Evolutionary conservation across 2,113 vertebrate species (phyloP).

Genomic region (Grallaria varia): DNA sequence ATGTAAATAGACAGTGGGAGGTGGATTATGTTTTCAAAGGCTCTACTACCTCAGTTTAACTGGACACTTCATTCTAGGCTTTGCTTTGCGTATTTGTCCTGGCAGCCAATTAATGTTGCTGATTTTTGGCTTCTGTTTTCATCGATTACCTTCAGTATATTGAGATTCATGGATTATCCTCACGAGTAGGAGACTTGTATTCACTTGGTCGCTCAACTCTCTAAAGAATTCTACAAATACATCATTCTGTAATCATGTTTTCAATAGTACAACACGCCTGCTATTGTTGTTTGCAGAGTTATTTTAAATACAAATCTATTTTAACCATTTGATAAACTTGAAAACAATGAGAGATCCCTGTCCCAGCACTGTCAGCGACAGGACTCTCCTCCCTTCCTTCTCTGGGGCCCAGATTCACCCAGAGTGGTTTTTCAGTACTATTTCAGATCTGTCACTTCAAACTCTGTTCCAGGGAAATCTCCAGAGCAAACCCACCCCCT

Average conservation of each 20-base stretch:
- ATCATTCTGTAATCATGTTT: not conserved
- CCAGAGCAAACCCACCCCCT: not conserved
- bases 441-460: not conserved
- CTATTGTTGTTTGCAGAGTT: not conserved
- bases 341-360: conserved; percentile 3
- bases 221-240: not conserved
- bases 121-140: conserved; percentile 34
- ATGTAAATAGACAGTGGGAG: conserved; percentile 66
- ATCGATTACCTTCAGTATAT: not conserved
- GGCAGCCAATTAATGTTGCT: conserved; percentile 35
- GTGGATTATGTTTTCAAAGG: conserved; percentile 67
- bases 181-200: not conserved
- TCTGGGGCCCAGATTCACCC: not conserved
- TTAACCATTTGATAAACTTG: not conserved
- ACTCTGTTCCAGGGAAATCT: not conserved
- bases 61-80: conserved; percentile 66
- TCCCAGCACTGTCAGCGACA: not conserved
- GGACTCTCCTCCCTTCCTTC: not conserved
- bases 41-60: conserved; percentile 80
- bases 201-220: not conserved
- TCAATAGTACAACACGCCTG: not conserved
- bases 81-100: conserved; percentile 47
- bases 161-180: not conserved
- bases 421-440: not conserved
- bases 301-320: not conserved